Evolutionary conservation across 1,140 invertebrate species (phyloP), one percentile per base, ranked within the genome.

Genomic region (Aphelenchoides avenae): DNA sequence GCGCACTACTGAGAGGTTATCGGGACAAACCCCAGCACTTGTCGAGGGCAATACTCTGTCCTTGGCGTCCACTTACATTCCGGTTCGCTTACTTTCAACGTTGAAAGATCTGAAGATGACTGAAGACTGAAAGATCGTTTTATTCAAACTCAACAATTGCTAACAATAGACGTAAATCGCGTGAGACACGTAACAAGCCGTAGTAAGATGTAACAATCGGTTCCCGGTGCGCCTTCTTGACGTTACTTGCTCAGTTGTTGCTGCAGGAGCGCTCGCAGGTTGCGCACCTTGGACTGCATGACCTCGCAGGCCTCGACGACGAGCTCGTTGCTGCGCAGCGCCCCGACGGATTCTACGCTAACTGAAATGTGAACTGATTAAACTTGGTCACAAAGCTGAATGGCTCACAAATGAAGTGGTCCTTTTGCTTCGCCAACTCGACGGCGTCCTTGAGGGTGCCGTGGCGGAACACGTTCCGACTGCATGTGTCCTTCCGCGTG

Each of bases 381-480:
- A 70, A 76, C 27, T 0, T 24, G 18, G 24, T 11, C 20, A 77
- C 44, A 22, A 22, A 77, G 44, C 22, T 13, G 15, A 33, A 52
- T 65, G 77, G 84, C 87, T 85, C 84, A 60, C 57, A 91, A 68
- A 98, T 96, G 78, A 91, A 94, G 81, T 97, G 91, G 81, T 96
- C 86, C 51, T 86, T 83, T 2, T 91, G 81, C 40, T 70, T 71
- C 13, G 50, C 55, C 59, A 97, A 80, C 67, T 86, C 81, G 0
- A 96, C 91, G 33, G 82, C 80, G 77, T 92, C 85, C 76, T 88
- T 89, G 1, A 97, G 82, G 62, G 91, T 85, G 3, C 91, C 87
- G 80, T 93, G 85, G 44, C 86, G 81, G 66, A 87, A 89, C 0
- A 94, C 86, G 81, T 97, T 96, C 61, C 93, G 82, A 60, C 89